Base-by-base conservation (phyloP, 2,888 invertebrate species). In the Sinelater perroti region DNA sequence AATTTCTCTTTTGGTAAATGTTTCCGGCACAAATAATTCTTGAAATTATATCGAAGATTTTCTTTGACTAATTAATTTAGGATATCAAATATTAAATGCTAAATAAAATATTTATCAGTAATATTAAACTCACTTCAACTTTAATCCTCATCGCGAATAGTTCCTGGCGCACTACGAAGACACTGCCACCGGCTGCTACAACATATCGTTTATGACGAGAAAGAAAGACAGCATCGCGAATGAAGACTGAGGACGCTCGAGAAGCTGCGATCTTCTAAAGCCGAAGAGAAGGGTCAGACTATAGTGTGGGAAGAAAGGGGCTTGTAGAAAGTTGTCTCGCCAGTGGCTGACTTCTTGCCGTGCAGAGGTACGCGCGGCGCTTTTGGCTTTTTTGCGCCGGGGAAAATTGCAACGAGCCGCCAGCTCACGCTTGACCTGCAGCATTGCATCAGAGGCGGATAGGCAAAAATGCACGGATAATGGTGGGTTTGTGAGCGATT, bases 261-360 rank as follows among this genome's bases (percentile, higher is more conserved):
- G 70, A 65, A 70, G 68, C 65, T 66, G 68, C 63, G 56, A 62
- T 63, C 59, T 60, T 61, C 46, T 45, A 40, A 57, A 42, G 57
- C 33, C 47, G 52, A 63, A 61, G 63, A 58, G 63, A 62, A 63
- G 66, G 62, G 62, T 56, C 54, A 46, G 66, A 62, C 54, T 58
- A 38, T 59, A 65, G 64, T 65, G 67, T 64, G 66, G 72, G 70
- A 72, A 70, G 72, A 74, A 74, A 72, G 72, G 74, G 69, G 72
- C 67, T 65, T 62, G 46, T 66, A 72, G 74, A 74, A 74, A 74
- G 74, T 74, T 73, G 71, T 55, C 63, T 65, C 46, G 70, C 68
- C 66, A 63, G 59, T 61, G 68, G 66, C 67, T 51, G 61, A 64
- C 55, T 56, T 46, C 54, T 54, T 40, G n/a, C 2, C 24, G 17